These are phyloP conservation scores for Heteromurus nitidus DNA, from an alignment of 2,888 invertebrate species.

Conservation along the genomic window DNA sequence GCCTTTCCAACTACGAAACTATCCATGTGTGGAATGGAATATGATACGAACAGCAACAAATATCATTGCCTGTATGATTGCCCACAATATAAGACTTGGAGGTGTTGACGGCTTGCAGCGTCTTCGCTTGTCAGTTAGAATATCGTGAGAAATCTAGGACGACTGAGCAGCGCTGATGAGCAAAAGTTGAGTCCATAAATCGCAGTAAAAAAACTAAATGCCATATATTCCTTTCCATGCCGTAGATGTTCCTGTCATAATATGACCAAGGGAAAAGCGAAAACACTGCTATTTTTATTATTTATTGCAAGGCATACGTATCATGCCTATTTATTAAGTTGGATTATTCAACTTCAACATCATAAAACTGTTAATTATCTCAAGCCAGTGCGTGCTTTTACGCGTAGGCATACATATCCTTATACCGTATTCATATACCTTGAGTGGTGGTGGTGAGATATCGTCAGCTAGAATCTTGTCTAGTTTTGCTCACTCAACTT, in stretches of 20 bases:
- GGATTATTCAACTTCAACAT: conserved; percentile 24
- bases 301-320: neutral
- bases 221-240: conserved; percentile 13
- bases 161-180: no score
- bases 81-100: neutral
- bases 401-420: neutral
- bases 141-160: conserved; percentile 61
- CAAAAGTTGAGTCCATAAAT: conserved; percentile 49
- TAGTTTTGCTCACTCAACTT: no score
- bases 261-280: neutral
- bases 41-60: neutral
- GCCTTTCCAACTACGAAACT: no score
- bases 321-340: conserved; percentile 14
- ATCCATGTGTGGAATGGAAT: no score
- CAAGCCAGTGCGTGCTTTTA: neutral
- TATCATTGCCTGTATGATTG: neutral
- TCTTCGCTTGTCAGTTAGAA: conserved; percentile 48
- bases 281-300: conserved; percentile 2
- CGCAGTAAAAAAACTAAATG: conserved; percentile 14
- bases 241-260: neutral
- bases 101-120: conserved; percentile 44
- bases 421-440: neutral
- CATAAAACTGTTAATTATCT: conserved; percentile 32
- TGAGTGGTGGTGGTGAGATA: no score
- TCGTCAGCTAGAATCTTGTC: no score